Evolutionary conservation across 2,797 vertebrate genomes (phyloP), one percentile per base, ranked within the genome.

Genomic region (Neopelma chrysocephalum): DNA sequence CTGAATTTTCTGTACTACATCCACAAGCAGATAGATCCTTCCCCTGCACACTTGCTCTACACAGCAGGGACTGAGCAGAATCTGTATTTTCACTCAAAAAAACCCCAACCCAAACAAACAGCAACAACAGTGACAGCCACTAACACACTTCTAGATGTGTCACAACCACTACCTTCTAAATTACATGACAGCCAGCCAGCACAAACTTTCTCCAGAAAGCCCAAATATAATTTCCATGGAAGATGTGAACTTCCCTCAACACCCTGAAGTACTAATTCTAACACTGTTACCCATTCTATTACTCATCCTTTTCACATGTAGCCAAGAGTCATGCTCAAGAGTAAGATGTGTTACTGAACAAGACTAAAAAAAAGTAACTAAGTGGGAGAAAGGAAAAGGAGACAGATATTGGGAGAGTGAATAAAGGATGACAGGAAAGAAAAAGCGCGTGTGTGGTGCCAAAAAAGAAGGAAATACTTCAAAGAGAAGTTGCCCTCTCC

Each of bases 171-270:
- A 3, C 29, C 58, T 68, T 77, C 40, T 58, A 47, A 34, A 64
- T 40, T 34, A 75, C 0, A 0, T 4, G 56, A 73, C 4, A n/a
- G 6, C 79, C 57, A 51, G 29, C 7, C 64, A 60, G 43, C 9
- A 54, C 18, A 61, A 51, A 40, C 62, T 82, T 79, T 89, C 82
- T 95, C 89, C 66, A 89, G 42, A 43, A 95, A 85, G 60, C 36
- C 71, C 84, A 84, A 64, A 71, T 53, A 47, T 2, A 60, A 64
- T 57, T 82, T 48, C 78, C 72, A 60, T 38, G 38, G 61, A 89
- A 87, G 38, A 57, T 0, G 2, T 31, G 25, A 80, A 71, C 60
- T 95, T 92, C 54, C 54, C 71, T 85, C 26, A 75, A 18, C 61
- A 43, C 57, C 2, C 1, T 1, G 1, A 87, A 73, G 21, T 18